Conservation (phyloP, 1,140 invertebrate genomes). For the Drosophila triauraria region DNA sequence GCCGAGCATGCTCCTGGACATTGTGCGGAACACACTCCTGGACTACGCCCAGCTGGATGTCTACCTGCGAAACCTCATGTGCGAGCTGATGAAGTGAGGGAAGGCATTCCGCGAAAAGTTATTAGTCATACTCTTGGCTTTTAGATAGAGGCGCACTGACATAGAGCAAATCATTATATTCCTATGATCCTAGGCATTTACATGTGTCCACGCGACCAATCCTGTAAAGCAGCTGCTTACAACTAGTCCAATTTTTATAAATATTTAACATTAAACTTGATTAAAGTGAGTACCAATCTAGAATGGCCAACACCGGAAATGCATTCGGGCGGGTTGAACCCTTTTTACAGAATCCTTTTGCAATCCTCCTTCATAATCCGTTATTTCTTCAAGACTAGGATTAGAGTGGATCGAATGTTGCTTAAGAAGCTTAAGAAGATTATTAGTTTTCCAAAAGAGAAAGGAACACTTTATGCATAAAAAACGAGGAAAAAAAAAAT, state of each 20-base stretch:
- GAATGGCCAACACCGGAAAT: conserved; percentile 26
- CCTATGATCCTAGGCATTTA: conserved; percentile 75
- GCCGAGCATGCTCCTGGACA: conserved; percentile 90
- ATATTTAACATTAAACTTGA: conserved; percentile 79
- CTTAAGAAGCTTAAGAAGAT: background rate
- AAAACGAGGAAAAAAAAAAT: background rate
- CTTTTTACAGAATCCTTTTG: background rate
- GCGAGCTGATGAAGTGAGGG: conserved; percentile 77
- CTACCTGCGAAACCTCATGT: conserved; percentile 89
- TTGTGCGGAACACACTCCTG: conserved; percentile 90
- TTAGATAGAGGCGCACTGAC: conserved; percentile 55
- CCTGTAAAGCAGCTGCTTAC: conserved; percentile 67
- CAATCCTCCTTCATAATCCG: background rate
- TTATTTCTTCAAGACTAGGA: background rate
- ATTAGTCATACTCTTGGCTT: conserved; percentile 60
- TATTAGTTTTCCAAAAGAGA: background rate
- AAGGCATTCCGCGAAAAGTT: conserved; percentile 16
- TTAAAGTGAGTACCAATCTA: conserved; percentile 55
- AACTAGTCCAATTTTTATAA: conserved; percentile 82
- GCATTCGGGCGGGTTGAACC: conserved; percentile 24
- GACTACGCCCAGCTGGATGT: conserved; percentile 91
- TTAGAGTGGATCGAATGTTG: background rate
- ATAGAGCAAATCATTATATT: conserved; percentile 55
- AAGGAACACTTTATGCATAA: background rate
- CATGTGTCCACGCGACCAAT: conserved; percentile 48